Base-by-base conservation (phyloP, 2,113 vertebrate species). In the Thinocorus orbignyianus region DNA sequence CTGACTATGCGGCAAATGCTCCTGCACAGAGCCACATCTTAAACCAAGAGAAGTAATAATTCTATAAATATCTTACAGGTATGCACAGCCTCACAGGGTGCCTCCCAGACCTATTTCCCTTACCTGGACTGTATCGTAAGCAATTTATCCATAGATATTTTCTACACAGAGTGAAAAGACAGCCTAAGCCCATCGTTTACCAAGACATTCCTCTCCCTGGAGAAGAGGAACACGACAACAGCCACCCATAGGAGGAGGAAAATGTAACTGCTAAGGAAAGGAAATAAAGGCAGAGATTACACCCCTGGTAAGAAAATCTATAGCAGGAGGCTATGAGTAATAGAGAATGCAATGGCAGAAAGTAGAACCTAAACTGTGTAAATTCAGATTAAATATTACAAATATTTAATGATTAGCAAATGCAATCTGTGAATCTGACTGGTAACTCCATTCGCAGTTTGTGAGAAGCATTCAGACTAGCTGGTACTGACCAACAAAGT, bases 401-500 rank as follows among this genome's bases (percentile, higher is more conserved):
- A 48, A 49, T 54, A 66, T 31, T 77, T 76, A 61, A 35, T 10
- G 3, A 37, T 52, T 46, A 49, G 57, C 18, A 80, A 91, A 12
- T 4, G 9, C 11, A 9, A 17, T 12, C 25, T 58, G 28, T 71
- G 35, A 55, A 25, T 46, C 46, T 0, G 0, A 9, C 16, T 35
- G 4, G 6, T 25, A 60, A 16, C 6, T 6, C 7, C 41, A 6
- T 46, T 31, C 70, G 11, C 17, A 44, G 20, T 82, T 82, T 64
- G 48, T 69, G 62, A 87, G 37, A 66, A 46, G 17, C 1, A 2
- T 69, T 41, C 70, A 35, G 22, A 23, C 66, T 73, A 62, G 8
- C 28, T 49, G 8, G 10, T 57, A 72, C 16, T n/a, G 23, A 37
- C 10, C 25, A 58, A 28, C 8, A 49, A 52, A 82, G 7, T 26